These are phyloP conservation scores for Chrosomus eos DNA, from an alignment of 2,797 vertebrate species.

Conservation along the genomic window DNA sequence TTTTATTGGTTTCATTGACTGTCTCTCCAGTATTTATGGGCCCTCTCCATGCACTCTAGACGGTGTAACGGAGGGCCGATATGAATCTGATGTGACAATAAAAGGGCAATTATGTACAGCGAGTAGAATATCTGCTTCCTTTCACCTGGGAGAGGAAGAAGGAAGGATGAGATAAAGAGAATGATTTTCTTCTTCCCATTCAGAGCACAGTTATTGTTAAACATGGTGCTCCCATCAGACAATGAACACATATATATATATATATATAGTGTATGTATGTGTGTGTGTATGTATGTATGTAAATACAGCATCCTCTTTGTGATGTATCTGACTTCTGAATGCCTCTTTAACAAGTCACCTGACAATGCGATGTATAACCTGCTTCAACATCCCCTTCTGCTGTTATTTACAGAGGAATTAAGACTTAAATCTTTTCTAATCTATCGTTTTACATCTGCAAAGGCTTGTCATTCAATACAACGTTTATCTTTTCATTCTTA, in stretches of 20 bases:
- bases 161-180: constrained; percentile 51
- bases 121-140: constrained; percentile 66
- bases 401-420: constrained; percentile 30
- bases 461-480: not conserved
- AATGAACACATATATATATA: constrained; percentile 21
- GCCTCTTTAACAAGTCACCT: constrained; percentile 26
- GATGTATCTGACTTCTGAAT: constrained; percentile 42
- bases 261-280: constrained; percentile 20
- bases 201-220: constrained; percentile 38
- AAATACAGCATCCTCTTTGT: constrained; percentile 41
- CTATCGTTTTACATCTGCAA: constrained; percentile 7
- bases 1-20: constrained; percentile 85
- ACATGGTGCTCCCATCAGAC: constrained; percentile 32
- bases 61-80: constrained; percentile 66
- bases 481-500: not conserved
- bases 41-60: constrained; percentile 70
- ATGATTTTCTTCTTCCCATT: constrained; percentile 48
- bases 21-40: constrained; percentile 77
- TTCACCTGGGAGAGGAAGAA: constrained; percentile 57
- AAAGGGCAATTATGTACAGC: constrained; percentile 79
- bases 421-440: constrained; percentile 13
- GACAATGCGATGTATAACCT: not conserved
- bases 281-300: constrained; percentile 23
- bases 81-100: constrained; percentile 82
- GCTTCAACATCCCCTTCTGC: not conserved